Base-by-base conservation (phyloP, 2,797 vertebrate genomes). In the Chrysocyon brachyurus region DNA sequence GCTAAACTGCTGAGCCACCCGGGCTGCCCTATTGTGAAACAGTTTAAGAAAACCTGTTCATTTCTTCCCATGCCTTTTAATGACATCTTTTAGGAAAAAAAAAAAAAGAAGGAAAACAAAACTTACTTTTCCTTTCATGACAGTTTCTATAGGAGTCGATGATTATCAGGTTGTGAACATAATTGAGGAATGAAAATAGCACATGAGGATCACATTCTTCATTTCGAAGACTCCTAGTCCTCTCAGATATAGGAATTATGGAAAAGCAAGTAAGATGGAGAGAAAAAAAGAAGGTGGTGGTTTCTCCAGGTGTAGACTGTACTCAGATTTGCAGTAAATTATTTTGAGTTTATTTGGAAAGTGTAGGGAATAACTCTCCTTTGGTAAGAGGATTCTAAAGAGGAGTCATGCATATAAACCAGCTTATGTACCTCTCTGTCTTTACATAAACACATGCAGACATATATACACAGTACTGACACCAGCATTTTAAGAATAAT, bases 281-380 rank as follows among this genome's bases (percentile, higher is more conserved):
- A 33, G 31, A 36, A 87, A 33, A 61, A 75, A 90, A 33, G 31
- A 68, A 46, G 64, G 7, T 70, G 16, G 54, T 28, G 7, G 6
- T 84, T 91, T 88, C 82, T 87, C n/a, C 22, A 56, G 59, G 70
- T 77, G 63, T 5, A 46, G 24, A 61, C 54, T 61, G 2, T 89
- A 26, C 36, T 89, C 19, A 87, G 54, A 84, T 87, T 96, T 90
- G 12, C 31, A 73, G 31, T 93, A 15, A 12, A 21, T 92, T 97
- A 26, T 90, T 91, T 83, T 93, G 63, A 90, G 46, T 96, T 90
- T 85, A 89, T 92, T 92, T 92, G 83, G 72, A 86, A 92, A 88
- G 16, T 77, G 68, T 56, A 72, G 21, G 56, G 1, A 94, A 24
- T 96, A n/a, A n/a, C 5, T 92, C 52, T 72, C 26, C 11, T 93